phyloP scores from a whole-genome alignment of 2,797 vertebrate species.

The Nannoperca obscura region DNA sequence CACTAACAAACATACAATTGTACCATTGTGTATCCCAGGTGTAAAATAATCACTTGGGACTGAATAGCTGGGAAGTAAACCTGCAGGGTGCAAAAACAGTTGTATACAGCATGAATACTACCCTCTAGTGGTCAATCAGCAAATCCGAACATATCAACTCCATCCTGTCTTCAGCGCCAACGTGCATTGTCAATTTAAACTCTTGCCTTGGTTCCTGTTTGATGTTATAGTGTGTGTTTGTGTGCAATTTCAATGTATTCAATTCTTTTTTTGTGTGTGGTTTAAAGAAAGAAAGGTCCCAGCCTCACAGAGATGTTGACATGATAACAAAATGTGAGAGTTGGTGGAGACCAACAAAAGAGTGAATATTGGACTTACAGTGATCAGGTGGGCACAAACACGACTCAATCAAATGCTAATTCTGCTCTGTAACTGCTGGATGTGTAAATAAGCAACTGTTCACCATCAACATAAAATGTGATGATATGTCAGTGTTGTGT shows the following conservation, averaged over 20 bases:
- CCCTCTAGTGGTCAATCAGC: slow-evolving; percentile 55
- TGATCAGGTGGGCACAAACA: too few species aligned
- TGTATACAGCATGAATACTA: background rate
- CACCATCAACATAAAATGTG: too few species aligned
- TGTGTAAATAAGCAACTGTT: too few species aligned
- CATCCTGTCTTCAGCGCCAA: background rate
- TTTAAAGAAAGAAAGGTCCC: background rate
- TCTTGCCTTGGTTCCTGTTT: background rate
- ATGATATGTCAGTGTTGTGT: background rate
- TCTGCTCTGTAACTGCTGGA: too few species aligned
- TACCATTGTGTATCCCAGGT: background rate
- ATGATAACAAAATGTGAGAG: background rate
- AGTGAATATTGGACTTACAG: too few species aligned
- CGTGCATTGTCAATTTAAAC: background rate
- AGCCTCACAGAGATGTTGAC: background rate
- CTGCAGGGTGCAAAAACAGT: background rate
- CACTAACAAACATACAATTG: background rate
- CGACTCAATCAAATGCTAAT: too few species aligned
- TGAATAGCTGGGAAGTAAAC: background rate
- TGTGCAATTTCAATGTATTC: background rate
- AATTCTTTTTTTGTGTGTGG: background rate
- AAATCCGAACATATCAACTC: background rate
- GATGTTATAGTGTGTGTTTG: background rate
- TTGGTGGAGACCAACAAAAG: too few species aligned
- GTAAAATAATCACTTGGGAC: background rate